Evolutionary conservation across 2,797 vertebrate genomes (phyloP), one percentile per base, ranked within the genome.

Genomic region (Acridotheres tristis): DNA sequence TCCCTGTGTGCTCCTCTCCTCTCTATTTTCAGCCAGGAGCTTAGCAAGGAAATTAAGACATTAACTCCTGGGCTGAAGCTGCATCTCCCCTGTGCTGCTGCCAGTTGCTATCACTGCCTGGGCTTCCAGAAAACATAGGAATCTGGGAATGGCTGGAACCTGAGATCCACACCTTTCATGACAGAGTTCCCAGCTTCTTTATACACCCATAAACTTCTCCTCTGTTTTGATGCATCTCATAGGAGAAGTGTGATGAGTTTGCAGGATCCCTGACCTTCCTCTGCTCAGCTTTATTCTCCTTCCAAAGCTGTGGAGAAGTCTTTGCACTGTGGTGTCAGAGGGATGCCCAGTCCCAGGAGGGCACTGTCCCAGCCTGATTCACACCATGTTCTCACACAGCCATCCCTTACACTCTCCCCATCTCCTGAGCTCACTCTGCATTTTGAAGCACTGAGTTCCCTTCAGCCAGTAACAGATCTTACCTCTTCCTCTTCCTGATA

Each of bases 401-500:
- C 48, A 34, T 13, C 3, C 13, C 29, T 85, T 17, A 21, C 30
- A 1, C 25, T 75, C 38, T 73, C 30, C 72, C 68, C 43, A 21
- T 32, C 26, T 80, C 63, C 47, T 27, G 14, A 57, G 45, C 51
- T 69, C 43, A 2, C 16, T 57, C 69, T 58, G 55, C 34, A 42
- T 55, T 89, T 79, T 86, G 63, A 76, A 81, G 38, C 59, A 63
- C 38, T 5, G 17, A 79, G 18, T 40, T 87, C 53, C 69, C 42
- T 80, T 82, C 82, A 86, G 38, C 59, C 55, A 80, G 20, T 11
- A 65, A n/a, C n/a, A 92, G 51, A 48, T 7, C 19, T 51, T 62
- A 99, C 99, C 99, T 98, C 97, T 99, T 99, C 92, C 98, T 98
- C 98, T 99, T 99, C 96, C 99, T 98, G 97, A 99, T 98, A 91